Conservation (phyloP, 1,140 invertebrate species). For the Drosophila serrata region DNA sequence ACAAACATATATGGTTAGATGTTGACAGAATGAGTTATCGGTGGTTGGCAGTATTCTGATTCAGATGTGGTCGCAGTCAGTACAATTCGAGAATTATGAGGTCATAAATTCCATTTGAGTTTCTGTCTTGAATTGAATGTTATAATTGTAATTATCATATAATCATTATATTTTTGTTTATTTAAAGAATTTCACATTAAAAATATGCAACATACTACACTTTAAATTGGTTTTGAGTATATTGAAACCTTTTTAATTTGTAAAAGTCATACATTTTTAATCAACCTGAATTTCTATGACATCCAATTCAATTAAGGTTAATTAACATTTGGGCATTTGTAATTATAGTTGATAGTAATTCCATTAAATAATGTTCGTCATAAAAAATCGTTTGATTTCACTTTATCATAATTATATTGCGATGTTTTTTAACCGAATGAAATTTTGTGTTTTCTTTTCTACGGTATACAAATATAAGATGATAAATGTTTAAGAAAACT, state of each 20-base stretch:
- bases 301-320: slow-evolving; percentile 56
- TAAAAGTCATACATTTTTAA: slow-evolving; percentile 45
- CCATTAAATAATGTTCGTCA: slow-evolving; percentile 14
- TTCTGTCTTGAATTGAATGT: slow-evolving; percentile 5
- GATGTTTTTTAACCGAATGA: too few species aligned
- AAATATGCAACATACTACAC: background rate
- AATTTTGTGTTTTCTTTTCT: too few species aligned
- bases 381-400: background rate
- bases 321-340: slow-evolving; percentile 47
- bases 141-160: background rate
- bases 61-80: slow-evolving; percentile 30
- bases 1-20: background rate
- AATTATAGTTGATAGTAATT: slow-evolving; percentile 5
- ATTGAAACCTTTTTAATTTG: background rate
- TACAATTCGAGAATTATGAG: slow-evolving; percentile 15
- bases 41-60: slow-evolving; percentile 24
- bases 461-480: too few species aligned
- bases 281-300: slow-evolving; percentile 26
- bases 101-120: background rate
- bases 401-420: slow-evolving; percentile 28
- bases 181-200: background rate
- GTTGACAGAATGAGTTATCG: slow-evolving; percentile 46
- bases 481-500: too few species aligned
- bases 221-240: background rate
- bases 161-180: background rate